Evolutionary conservation across 2,113 vertebrate species (phyloP), one percentile per base, ranked within the genome.

Genomic region (Ceyx cyanopectus): DNA sequence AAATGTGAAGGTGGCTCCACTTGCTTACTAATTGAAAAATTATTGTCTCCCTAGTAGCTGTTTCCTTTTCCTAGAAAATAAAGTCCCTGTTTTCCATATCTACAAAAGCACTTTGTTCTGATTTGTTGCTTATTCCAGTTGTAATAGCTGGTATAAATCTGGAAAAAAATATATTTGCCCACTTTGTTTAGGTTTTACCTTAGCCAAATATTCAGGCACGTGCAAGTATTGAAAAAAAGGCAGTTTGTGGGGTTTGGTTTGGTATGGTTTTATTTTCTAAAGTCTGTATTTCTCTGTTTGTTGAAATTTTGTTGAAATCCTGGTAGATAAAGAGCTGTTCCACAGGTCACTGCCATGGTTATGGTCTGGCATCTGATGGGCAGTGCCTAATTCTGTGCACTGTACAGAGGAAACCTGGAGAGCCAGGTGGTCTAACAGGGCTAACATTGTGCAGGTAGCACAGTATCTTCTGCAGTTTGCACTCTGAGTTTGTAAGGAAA

Each of bases 301-400:
- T 54, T 85, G 46, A 67, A 62, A 69, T 70, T 74, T 18, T 12
- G n/a, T 37, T 37, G 20, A 87, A 83, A n/a, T 85, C 7, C 5
- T n/a, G 8, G 20, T 62, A 26, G 2, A 60, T 30, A 63, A 87
- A 70, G 46, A 77, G 14, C 46, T 58, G 7, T 76, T 81, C 20
- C 4, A 0, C 0, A 0, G 40, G 37, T 85, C 43, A 37, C 12
- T 84, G 21, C 8, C 14, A 1, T 21, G 12, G 34, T 60, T 67
- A 24, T 0, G 1, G 1, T 54, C 53, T 72, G 32, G 9, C 9
- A 21, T 81, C 58, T 54, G 32, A 22, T 72, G 57, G 27, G 9
- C 41, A 67, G 29, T 17, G 29, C 37, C 34, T 70, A 15, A 34
- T 14, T 81, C 40, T 56, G 1, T 37, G n/a, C 40, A 29, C 37